Base-by-base conservation (phyloP, 2,797 vertebrate genomes). In the Trematomus bernacchii region DNA sequence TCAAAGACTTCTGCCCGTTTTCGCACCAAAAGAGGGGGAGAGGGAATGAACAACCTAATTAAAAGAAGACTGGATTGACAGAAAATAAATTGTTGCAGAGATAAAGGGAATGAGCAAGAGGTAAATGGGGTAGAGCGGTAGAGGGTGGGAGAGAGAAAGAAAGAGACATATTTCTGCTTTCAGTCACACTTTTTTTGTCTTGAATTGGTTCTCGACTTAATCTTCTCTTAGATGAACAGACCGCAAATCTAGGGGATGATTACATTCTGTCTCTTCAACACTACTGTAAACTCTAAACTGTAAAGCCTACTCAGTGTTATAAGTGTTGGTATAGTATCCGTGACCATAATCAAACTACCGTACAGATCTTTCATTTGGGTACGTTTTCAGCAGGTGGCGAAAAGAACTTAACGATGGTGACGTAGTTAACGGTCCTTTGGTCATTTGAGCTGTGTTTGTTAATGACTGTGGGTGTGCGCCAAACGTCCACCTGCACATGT, bases 311-410 rank as follows among this genome's bases (percentile, higher is more conserved):
- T 94, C 86, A 80, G 90, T 94, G 92, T 93, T 91, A 83, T 92
- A 90, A 76, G 87, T 94, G 92, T 94, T 86, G 92, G 87, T 94
- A 91, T 93, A 92, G 91, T 94, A 92, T 91, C 86, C 67, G 93
- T 94, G 90, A 91, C 87, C 91, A 92, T 91, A 88, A 87, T 89
- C 86, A 87, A 87, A 78, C 86, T 86, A 79, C 75, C 79, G 82
- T 91, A 77, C 85, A n/a, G 83, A 89, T 73, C 85, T 87, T 87
- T 92, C 79, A 81, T 92, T 92, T 89, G 86, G 85, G 77, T 87
- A 80, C 63, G 82, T 85, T 81, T 82, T 77, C 78, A 77, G 77
- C 83, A 65, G 85, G 71, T 40, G 14, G 61, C 16, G 3, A 86
- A 85, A 90, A 83, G 66, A 85, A 66, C 33, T 64, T 73, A 46